Base-by-base conservation (phyloP, 2,888 invertebrate species). In the Xestia rhomboidea region DNA sequence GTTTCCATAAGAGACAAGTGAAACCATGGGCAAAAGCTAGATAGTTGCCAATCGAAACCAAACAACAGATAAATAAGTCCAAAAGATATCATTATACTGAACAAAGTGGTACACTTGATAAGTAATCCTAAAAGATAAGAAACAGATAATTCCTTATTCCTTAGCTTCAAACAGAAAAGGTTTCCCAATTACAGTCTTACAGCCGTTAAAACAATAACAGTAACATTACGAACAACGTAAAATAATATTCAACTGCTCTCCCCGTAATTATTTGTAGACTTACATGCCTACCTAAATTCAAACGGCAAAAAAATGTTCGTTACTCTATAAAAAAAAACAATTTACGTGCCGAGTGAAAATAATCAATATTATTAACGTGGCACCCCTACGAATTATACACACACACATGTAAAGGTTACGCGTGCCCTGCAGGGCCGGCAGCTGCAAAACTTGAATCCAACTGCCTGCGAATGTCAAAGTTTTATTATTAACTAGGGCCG, bases 371-470 rank as follows among this genome's bases (percentile, higher is more conserved):
- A 62, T 86, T 83, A 81, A 70, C 71, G 85, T 81, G 89, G 88
- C 90, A 90, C 88, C 90, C 90, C 88, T 88, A 85, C 85, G 80
- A 74, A 84, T 86, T 81, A 64, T 41, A 79, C 68, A 11, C n/a
- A 90, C 82, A 90, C 85, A 88, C 89, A 87, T 87, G 83, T 82
- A 81, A 88, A 84, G 77, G 84, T 82, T 64, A 85, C 89, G 87
- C 89, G 88, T 87, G 89, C 86, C 88, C 73, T 79, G 76, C 88
- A 89, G 90, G 93, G 91, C 91, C 93, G 94, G 94, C 96, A 96
- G 96, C 96, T 96, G 96, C 96, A 94, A 90, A 95, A 95, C 94
- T 95, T 92, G 95, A 93, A 95, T 94, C 91, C 92, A 81, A 88
- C 88, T 85, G 93, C 81, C 93, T 90, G 90, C 77, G 95, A 90